Evolutionary conservation across 2,797 vertebrate species (phyloP).

Genomic region (Melanotaenia trifasciata): DNA sequence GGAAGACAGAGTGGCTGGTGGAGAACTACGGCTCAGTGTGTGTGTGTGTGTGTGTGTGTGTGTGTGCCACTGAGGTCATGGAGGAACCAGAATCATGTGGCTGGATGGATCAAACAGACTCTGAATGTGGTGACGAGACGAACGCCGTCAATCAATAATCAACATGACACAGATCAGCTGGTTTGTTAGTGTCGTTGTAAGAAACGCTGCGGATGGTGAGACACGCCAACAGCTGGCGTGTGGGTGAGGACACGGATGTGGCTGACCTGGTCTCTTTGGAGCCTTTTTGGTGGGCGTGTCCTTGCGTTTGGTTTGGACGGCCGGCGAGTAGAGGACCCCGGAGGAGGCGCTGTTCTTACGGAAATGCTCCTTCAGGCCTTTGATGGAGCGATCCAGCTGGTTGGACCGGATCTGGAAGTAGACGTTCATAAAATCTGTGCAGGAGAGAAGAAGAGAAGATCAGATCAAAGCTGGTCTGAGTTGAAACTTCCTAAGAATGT

Average conservation of each 20-base stretch:
- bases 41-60: too few relatives aligned
- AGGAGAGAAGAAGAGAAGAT: neutral
- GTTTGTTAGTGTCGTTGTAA: neutral
- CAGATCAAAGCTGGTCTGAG: too few relatives aligned
- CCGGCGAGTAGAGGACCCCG: slow-evolving; percentile 93
- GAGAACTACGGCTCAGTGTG: neutral
- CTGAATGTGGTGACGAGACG: neutral
- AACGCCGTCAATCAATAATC: neutral
- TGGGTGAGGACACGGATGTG: neutral
- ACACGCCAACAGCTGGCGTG: too few relatives aligned
- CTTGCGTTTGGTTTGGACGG: slow-evolving; percentile 95
- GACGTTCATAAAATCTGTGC: slow-evolving; percentile 98
- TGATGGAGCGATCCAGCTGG: slow-evolving; percentile 96
- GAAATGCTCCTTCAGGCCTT: slow-evolving; percentile 96
- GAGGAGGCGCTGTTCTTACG: slow-evolving; percentile 95
- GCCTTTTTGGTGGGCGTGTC: slow-evolving; percentile 98
- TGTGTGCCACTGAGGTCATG: neutral
- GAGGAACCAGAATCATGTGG: slow-evolving; percentile 5
- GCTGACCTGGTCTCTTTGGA: slow-evolving; percentile 92
- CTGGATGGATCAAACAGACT: slow-evolving; percentile 19
- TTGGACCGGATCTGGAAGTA: slow-evolving; percentile 97
- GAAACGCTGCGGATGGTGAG: too few relatives aligned
- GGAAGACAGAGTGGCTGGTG: neutral
- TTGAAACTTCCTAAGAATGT: too few relatives aligned
- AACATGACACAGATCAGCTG: slow-evolving; percentile 1